Base-by-base conservation (phyloP, 1,140 invertebrate species). In the Drosophila athabasca region DNA sequence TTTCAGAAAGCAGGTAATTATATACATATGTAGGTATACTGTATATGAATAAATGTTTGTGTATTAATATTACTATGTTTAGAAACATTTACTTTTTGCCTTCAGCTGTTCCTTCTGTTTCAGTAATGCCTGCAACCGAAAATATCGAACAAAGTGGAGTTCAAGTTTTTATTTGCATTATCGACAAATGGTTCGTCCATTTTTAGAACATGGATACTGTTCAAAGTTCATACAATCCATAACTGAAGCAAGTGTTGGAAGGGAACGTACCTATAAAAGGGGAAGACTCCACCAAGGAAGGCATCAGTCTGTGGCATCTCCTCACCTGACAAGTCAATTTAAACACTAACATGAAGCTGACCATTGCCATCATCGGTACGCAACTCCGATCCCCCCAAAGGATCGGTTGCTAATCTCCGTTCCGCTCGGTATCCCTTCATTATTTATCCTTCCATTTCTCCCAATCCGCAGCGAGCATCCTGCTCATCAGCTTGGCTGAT, bases 241-340 rank as follows among this genome's bases (percentile, higher is more conserved):
- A 9, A 3, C 0, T 31, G 31, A 8, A 31, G 3, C 31, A 5
- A 11, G 35, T 1, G 13, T 5, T 26, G 24, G 4, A 26, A 0
- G 5, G 24, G 24, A 26, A 26, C 3, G 24, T 15, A 31, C 26
- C 41, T 62, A 54, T 62, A 62, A 62, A 62, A 22, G n/a, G 24
- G 11, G 1, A 13, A 26, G 41, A 45, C 9, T 31, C 8, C 11
- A 3, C 5, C 8, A 54, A n/a, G 50, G 0, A 45, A 54, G 11
- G 22, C 15, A 62, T 45, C 60, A 62, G 60, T 62, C 45, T 24
- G 8, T 6, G 8, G 13, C 15, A 6, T 35, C 35, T 39, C 41
- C 29, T 0, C 11, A 31, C 26, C 19, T 15, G 2, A 19, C 11
- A 13, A 50, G 39, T 1, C 48, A 6, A 26, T 8, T n/a, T 8